Percentiles rank a stretch among this genome's conserved stretches.
Conservation (phyloP, 2,113 vertebrate species). For the Danio rerio region DNA sequence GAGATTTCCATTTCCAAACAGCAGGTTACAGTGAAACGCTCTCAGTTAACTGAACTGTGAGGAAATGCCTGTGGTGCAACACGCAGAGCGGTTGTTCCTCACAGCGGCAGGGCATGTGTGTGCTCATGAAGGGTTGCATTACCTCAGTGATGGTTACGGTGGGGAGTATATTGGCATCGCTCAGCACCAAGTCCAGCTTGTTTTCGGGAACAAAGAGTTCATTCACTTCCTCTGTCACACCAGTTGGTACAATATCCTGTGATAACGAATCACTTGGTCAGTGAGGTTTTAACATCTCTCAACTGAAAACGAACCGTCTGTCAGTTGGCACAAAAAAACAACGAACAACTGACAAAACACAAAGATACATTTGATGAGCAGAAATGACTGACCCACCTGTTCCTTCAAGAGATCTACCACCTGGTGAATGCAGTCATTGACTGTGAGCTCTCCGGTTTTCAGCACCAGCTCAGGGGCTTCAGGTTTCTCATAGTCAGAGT, state of each 20-base stretch:
- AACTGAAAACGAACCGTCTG: neutral
- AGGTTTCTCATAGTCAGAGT: slow-evolving; percentile 91
- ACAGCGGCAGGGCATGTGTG: neutral
- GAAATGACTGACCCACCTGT: slow-evolving; percentile 72
- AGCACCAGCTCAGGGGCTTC: slow-evolving; percentile 88
- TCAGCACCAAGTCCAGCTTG: slow-evolving; percentile 75
- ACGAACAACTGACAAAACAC: neutral
- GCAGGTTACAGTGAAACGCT: neutral
- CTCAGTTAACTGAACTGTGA: slow-evolving; percentile 21
- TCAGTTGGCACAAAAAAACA: neutral
- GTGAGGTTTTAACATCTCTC: neutral
- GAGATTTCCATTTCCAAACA: neutral
- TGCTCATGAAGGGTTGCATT: slow-evolving; percentile 41
- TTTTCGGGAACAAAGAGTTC: slow-evolving; percentile 93
- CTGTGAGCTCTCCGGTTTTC: slow-evolving; percentile 85
- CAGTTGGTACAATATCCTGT: slow-evolving; percentile 87
- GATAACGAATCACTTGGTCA: slow-evolving; percentile 12
- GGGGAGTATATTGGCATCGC: slow-evolving; percentile 83
- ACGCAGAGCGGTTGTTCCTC: neutral
- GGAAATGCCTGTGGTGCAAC: neutral
- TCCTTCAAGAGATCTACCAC: slow-evolving; percentile 88
- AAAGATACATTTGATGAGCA: neutral
- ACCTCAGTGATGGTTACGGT: slow-evolving; percentile 89
- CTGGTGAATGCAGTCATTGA: slow-evolving; percentile 89
- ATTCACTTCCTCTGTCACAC: slow-evolving; percentile 82